Conservation (phyloP, 1,140 invertebrate genomes). For the Lasaia peninsularis region DNA sequence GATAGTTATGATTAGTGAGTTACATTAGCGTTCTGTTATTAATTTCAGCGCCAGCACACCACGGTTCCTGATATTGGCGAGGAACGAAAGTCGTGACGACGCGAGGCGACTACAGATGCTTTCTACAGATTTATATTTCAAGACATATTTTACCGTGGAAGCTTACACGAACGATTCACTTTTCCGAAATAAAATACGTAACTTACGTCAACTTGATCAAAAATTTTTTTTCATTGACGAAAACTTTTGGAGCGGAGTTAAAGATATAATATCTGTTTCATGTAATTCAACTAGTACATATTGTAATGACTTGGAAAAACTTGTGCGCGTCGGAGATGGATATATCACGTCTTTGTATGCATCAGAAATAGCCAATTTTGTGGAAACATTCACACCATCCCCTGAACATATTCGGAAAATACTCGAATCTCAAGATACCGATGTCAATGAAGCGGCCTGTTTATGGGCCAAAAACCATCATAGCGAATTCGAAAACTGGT, state of each 20-base stretch:
- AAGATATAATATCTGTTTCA: neutral
- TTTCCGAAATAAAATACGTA: neutral
- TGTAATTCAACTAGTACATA: neutral
- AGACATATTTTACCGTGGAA: neutral
- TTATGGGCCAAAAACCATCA: conserved; percentile 15
- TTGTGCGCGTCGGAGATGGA: conserved; percentile 17
- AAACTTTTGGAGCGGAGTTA: neutral
- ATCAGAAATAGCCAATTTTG: conserved; percentile 12
- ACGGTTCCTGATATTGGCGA: neutral
- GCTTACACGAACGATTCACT: neutral
- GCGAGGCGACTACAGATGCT: neutral
- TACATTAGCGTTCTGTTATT: too few relatives aligned
- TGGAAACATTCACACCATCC: conserved; percentile 4
- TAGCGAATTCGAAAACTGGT: conserved; percentile 2
- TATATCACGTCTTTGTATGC: conserved; percentile 12
- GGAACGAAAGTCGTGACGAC: neutral
- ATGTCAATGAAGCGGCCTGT: conserved; percentile 19
- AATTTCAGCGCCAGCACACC: too few relatives aligned
- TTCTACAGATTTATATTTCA: neutral
- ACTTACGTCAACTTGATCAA: neutral
- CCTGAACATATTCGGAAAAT: neutral
- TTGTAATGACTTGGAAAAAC: neutral
- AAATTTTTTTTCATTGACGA: conserved; percentile 14
- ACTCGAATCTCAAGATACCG: neutral
- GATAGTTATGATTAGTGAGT: too few relatives aligned